phyloP scores from a whole-genome alignment of 2,888 invertebrate species.

The Cantharis nigra region DNA sequence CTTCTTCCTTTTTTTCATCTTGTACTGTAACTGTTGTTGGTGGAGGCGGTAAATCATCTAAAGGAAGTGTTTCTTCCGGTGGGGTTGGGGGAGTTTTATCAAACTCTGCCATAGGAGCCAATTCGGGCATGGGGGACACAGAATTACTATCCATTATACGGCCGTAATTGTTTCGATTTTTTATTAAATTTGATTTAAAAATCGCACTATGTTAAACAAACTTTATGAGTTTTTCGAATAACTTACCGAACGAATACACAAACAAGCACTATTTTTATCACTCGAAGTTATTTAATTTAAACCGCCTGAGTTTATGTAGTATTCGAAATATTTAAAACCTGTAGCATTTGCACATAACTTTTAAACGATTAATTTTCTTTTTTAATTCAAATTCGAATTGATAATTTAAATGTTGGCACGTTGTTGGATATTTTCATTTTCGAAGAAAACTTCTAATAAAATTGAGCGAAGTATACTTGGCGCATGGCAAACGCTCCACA shows the following conservation, averaged over 20 bases:
- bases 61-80: conserved; percentile 62
- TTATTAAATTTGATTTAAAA: conserved; percentile 5
- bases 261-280: background rate
- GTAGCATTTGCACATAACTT: background rate
- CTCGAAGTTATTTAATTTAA: background rate
- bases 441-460: conserved; percentile 6
- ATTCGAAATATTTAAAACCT: background rate
- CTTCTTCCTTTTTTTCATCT: conserved; percentile 58
- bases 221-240: background rate
- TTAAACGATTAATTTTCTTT: background rate
- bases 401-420: background rate
- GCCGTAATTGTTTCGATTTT: conserved; percentile 11
- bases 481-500: conserved; percentile 9
- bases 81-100: conserved; percentile 72
- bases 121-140: conserved; percentile 70
- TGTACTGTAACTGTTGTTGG: conserved; percentile 60
- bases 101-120: conserved; percentile 73
- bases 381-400: background rate
- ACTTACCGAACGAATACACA: background rate
- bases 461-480: conserved; percentile 1
- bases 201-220: background rate
- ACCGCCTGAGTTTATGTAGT: background rate
- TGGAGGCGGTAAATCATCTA: conserved; percentile 69
- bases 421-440: conserved; percentile 5
- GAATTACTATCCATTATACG: conserved; percentile 67